phyloP scores from a whole-genome alignment of 2,888 invertebrate species.

The Drosophila lacicola region DNA sequence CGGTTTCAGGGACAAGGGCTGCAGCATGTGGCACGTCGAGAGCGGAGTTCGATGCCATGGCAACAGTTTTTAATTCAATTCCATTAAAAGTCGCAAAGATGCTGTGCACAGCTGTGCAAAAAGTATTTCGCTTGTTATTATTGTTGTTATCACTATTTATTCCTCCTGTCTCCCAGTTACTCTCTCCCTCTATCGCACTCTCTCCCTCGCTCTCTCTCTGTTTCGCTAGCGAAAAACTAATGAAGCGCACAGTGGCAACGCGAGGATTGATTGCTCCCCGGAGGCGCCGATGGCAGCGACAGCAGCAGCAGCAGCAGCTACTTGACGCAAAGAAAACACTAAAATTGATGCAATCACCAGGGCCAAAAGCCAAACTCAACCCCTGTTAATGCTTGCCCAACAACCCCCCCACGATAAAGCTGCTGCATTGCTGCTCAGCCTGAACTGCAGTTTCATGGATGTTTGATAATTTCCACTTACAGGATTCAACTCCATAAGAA shows the following conservation, averaged over 20 bases:
- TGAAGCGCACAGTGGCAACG: constrained; percentile 73
- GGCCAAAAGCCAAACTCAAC: constrained; percentile 45
- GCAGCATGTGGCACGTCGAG: not conserved
- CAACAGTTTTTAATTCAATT: constrained; percentile 78
- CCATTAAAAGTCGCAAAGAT: constrained; percentile 71
- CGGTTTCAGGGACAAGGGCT: constrained; percentile 1
- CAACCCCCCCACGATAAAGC: constrained; percentile 17
- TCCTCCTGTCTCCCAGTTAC: not conserved
- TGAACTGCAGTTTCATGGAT: constrained; percentile 77
- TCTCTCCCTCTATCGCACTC: constrained; percentile 3
- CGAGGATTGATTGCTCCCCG: constrained; percentile 83
- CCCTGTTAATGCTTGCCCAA: not conserved
- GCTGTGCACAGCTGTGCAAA: constrained; percentile 65
- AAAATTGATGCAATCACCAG: constrained; percentile 67
- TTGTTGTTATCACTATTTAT: constrained; percentile 6
- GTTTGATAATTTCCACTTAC: constrained; percentile 69
- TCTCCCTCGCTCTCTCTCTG: constrained; percentile 1
- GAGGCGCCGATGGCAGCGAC: constrained; percentile 60
- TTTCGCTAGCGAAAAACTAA: constrained; percentile 65
- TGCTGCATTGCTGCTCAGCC: constrained; percentile 30
- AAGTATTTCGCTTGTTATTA: constrained; percentile 38
- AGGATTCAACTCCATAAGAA: constrained; percentile 13
- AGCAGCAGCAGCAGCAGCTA: constrained; percentile 43
- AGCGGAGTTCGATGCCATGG: constrained; percentile 48
- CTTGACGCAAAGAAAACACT: constrained; percentile 58